Evolutionary conservation across 2,113 vertebrate species (phyloP).

Genomic region (Sylvia atricapilla): DNA sequence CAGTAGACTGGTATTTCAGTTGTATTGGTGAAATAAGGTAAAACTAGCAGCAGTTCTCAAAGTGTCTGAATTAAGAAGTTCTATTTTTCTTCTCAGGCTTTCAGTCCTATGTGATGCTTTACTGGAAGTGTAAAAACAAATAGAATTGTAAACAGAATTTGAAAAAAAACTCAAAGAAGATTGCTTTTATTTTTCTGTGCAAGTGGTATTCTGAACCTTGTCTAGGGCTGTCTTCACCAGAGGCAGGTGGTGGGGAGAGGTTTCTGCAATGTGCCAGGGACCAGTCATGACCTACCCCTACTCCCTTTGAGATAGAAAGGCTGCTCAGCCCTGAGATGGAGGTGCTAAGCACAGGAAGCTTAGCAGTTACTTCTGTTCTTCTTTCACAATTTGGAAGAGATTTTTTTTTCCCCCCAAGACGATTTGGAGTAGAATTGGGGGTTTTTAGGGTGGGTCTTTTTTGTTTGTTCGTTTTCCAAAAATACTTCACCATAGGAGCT

Average conservation of each 20-base stretch:
- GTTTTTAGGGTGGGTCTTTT: not conserved
- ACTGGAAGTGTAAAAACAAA: not conserved
- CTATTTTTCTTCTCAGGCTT: not conserved
- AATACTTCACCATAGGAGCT: not conserved
- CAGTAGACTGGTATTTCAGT: not conserved
- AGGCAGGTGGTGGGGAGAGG: not conserved
- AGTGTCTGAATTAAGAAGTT: not conserved
- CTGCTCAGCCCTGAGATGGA: not conserved
- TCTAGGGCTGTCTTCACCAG: not conserved
- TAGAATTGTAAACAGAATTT: not conserved
- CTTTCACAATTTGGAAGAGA: not conserved
- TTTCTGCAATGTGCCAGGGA: accelerated
- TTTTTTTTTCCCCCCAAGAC: not conserved
- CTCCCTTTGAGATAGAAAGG: not conserved
- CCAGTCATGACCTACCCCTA: not conserved
- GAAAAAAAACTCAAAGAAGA: not conserved
- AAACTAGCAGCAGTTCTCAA: not conserved
- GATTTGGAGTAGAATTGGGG: not conserved
- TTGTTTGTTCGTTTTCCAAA: not conserved
- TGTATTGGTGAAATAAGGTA: not conserved
- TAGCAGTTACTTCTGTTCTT: not conserved
- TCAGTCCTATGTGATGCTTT: not conserved
- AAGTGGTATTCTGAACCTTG: accelerated
- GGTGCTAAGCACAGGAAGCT: not conserved
- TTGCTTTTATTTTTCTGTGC: not conserved